Percentiles rank a stretch among this genome's conserved stretches.
Conservation (phyloP, 1,140 invertebrate species). For the Babylonia areolata region DNA sequence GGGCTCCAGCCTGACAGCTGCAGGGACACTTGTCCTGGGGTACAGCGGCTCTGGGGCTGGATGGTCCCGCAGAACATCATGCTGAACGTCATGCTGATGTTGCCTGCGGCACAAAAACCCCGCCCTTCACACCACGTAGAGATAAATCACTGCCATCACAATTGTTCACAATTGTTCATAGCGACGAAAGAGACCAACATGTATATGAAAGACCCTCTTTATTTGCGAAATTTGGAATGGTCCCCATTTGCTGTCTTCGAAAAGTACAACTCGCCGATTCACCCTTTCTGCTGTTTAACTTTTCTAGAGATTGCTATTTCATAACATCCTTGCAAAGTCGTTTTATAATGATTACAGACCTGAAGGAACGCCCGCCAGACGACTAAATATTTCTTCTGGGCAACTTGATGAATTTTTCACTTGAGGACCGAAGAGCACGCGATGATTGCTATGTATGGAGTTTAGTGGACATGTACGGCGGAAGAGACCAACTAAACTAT, state of each 20-base stretch:
- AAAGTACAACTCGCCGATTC: neutral
- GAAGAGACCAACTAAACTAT: no score
- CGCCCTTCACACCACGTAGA: neutral
- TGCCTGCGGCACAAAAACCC: neutral
- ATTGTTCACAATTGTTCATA: neutral
- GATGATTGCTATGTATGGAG: no score
- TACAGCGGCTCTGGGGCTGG: neutral
- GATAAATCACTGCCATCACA: neutral
- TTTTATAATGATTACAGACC: no score
- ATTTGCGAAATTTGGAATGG: no score
- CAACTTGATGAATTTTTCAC: no score
- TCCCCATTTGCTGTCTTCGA: neutral
- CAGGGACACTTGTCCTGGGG: neutral
- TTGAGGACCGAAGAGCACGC: no score
- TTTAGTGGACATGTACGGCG: no score
- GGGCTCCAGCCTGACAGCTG: neutral
- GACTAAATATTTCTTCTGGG: no score
- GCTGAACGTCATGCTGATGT: constrained; percentile 18
- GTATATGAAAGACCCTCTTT: no score
- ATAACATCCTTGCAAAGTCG: no score
- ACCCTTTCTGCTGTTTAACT: neutral
- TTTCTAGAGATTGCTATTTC: no score
- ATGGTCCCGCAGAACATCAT: constrained; percentile 13
- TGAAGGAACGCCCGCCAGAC: no score
- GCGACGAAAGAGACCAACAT: neutral